phyloP scores from a whole-genome alignment of 2,113 vertebrate species.

The Hyla sarda region DNA sequence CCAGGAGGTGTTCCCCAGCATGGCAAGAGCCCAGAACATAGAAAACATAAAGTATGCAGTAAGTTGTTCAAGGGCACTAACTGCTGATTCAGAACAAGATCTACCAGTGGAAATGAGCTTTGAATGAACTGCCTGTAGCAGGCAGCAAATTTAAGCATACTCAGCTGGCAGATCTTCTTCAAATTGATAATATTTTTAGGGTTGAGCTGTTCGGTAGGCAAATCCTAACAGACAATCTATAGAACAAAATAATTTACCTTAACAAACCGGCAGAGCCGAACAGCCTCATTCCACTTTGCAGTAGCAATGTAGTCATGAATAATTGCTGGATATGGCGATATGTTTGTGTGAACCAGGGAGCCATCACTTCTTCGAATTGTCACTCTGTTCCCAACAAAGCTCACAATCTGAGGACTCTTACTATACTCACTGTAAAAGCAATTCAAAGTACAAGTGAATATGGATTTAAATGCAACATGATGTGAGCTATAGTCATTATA shows the following conservation, averaged over 20 bases:
- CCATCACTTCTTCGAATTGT: conserved; percentile 89
- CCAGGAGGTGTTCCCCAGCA: too few relatives aligned
- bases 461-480: background rate
- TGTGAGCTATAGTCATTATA: background rate
- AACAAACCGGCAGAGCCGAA: conserved; percentile 92
- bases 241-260: conserved; percentile 76
- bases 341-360: conserved; percentile 81
- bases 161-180: background rate
- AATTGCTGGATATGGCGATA: conserved; percentile 84
- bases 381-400: conserved; percentile 84
- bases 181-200: background rate
- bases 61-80: too few relatives aligned
- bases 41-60: too few relatives aligned
- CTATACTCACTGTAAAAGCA: conserved; percentile 83
- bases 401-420: conserved; percentile 82
- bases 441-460: background rate
- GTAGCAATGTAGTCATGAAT: conserved; percentile 82
- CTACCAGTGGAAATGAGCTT: too few relatives aligned
- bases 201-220: background rate
- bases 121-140: too few relatives aligned
- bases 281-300: conserved; percentile 87
- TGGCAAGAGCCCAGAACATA: too few relatives aligned
- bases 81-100: too few relatives aligned
- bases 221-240: background rate
- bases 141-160: too few relatives aligned